These are phyloP conservation scores for Sphaerodactylus townsendi DNA, from an alignment of 2,113 vertebrate species.

Conservation along the genomic window DNA sequence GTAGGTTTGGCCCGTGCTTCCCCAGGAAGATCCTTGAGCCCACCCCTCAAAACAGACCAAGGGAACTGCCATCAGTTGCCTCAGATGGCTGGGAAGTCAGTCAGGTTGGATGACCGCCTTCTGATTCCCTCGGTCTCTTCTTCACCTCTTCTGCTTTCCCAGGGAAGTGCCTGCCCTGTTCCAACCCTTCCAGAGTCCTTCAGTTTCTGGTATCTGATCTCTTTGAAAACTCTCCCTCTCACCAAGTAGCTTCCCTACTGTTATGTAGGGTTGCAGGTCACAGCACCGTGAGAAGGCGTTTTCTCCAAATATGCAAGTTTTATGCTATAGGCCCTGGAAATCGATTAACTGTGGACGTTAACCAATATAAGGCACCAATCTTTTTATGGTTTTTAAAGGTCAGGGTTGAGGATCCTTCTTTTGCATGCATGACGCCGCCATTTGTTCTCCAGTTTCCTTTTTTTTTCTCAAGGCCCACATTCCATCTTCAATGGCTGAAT, in stretches of 20 bases:
- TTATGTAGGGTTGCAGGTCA: slow-evolving; percentile 16
- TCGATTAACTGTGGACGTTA: slow-evolving; percentile 22
- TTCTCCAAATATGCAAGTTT: slow-evolving; percentile 36
- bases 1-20: slow-evolving; percentile 11
- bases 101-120: neutral
- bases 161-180: neutral
- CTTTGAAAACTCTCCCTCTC: neutral
- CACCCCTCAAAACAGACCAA: neutral
- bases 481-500: neutral
- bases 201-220: neutral
- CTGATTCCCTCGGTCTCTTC: neutral
- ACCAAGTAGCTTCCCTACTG: neutral
- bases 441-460: slow-evolving; percentile 43
- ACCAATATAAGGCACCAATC: slow-evolving; percentile 22
- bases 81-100: neutral
- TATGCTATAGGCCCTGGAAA: slow-evolving; percentile 41
- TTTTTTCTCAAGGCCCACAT: slow-evolving; percentile 33
- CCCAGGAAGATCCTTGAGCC: slow-evolving; percentile 24
- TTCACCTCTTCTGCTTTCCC: slow-evolving; percentile 2
- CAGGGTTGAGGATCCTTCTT: slow-evolving; percentile 56
- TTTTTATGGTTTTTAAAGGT: slow-evolving; percentile 21
- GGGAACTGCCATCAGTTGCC: neutral
- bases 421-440: slow-evolving; percentile 50
- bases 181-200: neutral
- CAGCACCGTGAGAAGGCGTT: slow-evolving; percentile 13